Percentiles rank a stretch among this genome's conserved stretches.
Conservation (phyloP, 2,888 invertebrate species). For the Anarsia innoxiella region DNA sequence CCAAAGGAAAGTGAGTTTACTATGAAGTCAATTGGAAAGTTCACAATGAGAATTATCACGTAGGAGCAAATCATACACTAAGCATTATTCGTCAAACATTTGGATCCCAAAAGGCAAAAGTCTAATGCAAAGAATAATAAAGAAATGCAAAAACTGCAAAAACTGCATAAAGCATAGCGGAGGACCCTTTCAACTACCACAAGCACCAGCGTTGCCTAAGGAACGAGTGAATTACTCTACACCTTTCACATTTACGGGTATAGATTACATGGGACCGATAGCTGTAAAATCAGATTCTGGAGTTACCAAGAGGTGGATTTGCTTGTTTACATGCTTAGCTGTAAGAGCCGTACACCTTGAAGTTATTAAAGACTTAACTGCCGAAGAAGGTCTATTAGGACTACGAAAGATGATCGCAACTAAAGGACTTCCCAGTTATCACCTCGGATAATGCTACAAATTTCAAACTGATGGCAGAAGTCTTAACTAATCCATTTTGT, state of each 20-base stretch:
- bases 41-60: slow-evolving; percentile 12
- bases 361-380: slow-evolving; percentile 12
- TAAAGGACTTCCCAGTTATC: slow-evolving; percentile 12
- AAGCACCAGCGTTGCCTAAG: slow-evolving; percentile 11
- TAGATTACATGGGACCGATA: slow-evolving; percentile 14
- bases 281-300: too few relatives aligned
- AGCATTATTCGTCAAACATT: slow-evolving; percentile 3
- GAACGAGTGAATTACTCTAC: slow-evolving; percentile 9
- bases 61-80: slow-evolving; percentile 12
- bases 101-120: slow-evolving; percentile 12
- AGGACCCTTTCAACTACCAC: slow-evolving; percentile 15
- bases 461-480: slow-evolving; percentile 14
- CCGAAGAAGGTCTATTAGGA: slow-evolving; percentile 15
- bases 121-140: slow-evolving; percentile 10
- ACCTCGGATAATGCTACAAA: slow-evolving; percentile 16
- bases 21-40: not conserved
- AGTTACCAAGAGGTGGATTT: slow-evolving; percentile 18
- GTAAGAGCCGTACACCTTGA: too few relatives aligned
- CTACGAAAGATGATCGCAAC: too few relatives aligned
- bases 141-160: slow-evolving; percentile 6
- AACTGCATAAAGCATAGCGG: slow-evolving; percentile 15
- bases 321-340: slow-evolving; percentile 18
- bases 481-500: slow-evolving; percentile 9
- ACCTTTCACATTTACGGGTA: slow-evolving; percentile 11
- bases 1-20: slow-evolving; percentile 14